These are phyloP conservation scores for Chymomyza costata DNA, from an alignment of 1,140 invertebrate species.

Conservation along the genomic window DNA sequence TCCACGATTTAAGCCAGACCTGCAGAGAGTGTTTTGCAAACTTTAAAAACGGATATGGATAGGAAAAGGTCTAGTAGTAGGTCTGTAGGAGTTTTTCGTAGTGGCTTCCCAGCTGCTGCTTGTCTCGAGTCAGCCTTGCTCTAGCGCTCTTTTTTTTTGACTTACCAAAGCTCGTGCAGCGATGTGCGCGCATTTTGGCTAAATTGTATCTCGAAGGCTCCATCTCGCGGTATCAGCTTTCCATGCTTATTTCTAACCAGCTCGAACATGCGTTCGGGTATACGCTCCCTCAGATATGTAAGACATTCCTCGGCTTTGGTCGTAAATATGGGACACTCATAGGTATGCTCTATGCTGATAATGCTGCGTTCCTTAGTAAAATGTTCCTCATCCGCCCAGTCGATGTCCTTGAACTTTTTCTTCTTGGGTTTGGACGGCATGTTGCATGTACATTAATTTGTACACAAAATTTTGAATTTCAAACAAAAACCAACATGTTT, in stretches of 20 bases:
- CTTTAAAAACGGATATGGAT: too few relatives aligned
- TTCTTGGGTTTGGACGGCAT: constrained; percentile 11
- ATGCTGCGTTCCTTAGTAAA: constrained; percentile 62
- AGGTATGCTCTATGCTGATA: constrained; percentile 60
- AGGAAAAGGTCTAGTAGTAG: too few relatives aligned
- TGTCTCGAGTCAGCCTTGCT: too few relatives aligned
- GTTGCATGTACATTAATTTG: too few relatives aligned
- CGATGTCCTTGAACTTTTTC: constrained; percentile 48
- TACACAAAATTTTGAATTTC: constrained; percentile 1
- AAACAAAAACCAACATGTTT: too few relatives aligned
- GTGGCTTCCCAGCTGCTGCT: too few relatives aligned
- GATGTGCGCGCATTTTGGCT: constrained; percentile 67
- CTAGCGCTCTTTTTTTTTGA: too few relatives aligned
- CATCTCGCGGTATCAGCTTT: constrained; percentile 39
- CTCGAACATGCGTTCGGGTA: constrained; percentile 56
- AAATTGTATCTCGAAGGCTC: constrained; percentile 60
- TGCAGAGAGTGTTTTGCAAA: too few relatives aligned
- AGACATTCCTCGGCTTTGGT: constrained; percentile 61
- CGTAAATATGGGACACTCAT: constrained; percentile 62
- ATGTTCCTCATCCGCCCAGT: constrained; percentile 55
- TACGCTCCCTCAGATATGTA: constrained; percentile 26
- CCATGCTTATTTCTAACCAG: constrained; percentile 58
- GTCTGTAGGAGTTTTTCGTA: too few relatives aligned
- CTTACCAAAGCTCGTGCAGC: constrained; percentile 52
- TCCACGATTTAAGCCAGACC: constrained; percentile 39